Evolutionary conservation across 2,113 vertebrate genomes (phyloP), one percentile per base, ranked within the genome.

Genomic region (Pelmatolapia mariae): DNA sequence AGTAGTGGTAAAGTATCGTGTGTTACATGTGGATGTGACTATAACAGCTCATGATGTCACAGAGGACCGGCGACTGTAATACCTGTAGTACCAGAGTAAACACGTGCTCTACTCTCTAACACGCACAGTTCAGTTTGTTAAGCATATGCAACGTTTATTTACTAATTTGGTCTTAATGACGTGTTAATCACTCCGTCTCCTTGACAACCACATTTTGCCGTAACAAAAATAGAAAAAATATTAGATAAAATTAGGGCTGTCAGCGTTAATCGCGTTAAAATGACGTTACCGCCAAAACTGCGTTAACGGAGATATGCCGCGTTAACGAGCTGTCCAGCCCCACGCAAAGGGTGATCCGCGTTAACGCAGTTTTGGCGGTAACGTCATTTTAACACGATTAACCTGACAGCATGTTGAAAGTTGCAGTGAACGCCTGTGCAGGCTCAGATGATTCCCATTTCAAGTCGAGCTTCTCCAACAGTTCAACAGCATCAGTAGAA

Each of bases 11-110:
- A n/a, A n/a, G n/a, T n/a, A n/a, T n/a, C n/a, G n/a, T n/a, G n/a
- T n/a, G n/a, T n/a, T n/a, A n/a, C n/a, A n/a, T n/a, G n/a, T 11
- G 24, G 12, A 26, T 0, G 16, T 73, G 38, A 22, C 33, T 22
- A 7, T 13, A 8, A 40, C 6, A 40, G 33, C 19, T 18, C 13
- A 26, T 73, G 22, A 73, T 16, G 38, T 73, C 8, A 45, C 66
- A 45, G 66, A 16, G 5, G 22, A 26, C 0, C 36, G 0, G 12
- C 12, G 5, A 43, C 66, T 43, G 63, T 40, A 15, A 43, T 10
- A 16, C 13, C 38, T 71, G 22, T 9, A 45, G 40, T 45, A 73
- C 10, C 19, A 66, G 6, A 38, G 61, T n/a, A 66, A 43, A 71
- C 38, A 43, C 1, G 0, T 4, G n/a, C 38, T 7, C 40, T 45